Base-by-base conservation (phyloP, 1,140 invertebrate genomes). In the Leptestheria dahalacensis region DNA sequence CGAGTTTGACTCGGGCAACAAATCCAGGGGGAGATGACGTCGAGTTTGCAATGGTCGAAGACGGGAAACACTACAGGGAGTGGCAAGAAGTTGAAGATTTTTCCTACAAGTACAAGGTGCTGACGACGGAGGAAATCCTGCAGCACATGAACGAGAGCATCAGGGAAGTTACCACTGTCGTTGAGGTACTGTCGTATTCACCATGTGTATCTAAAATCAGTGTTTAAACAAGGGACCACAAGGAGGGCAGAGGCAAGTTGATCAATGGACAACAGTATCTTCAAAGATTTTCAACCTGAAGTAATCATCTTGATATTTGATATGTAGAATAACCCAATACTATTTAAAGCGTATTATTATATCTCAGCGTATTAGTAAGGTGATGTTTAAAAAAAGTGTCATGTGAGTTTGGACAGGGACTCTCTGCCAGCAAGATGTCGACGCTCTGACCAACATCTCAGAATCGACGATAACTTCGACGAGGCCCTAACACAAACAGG, bases 71-170 rank as follows among this genome's bases (percentile, higher is more conserved):
- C 73, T 78, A 78, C 63, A 79, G 81, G 66, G 87, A 89, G 73
- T 78, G 83, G 68, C 82, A 84, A 61, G 88, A 91, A 66, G 75
- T 81, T 48, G 88, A 96, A 65, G 91, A 95, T 64, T 96, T 91
- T 79, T 86, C 86, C 33, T 95, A 86, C 74, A n/a, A n/a, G n/a
- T n/a, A n/a, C n/a, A 87, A 95, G 77, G 91, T 97, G 61, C 77
- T 97, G 52, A 89, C 89, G 46, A 94, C 91, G 24, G 92, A 97
- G 70, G 83, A 94, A 79, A 95, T 97, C 71, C 91, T 97, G 57
- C 85, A 93, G 71, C 88, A 95, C 74, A 97, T 97, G 92, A 84
- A 92, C 49, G 91, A 96, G 73, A 91, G 83, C 68, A 97, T 97
- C 66, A 91, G 90, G 77, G 93, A 97, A 75, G 92, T 96, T 60